Percentiles rank a stretch among this genome's conserved stretches.
phyloP scores from a whole-genome alignment of 2,888 invertebrate genomes.

The Tipula helvola region DNA sequence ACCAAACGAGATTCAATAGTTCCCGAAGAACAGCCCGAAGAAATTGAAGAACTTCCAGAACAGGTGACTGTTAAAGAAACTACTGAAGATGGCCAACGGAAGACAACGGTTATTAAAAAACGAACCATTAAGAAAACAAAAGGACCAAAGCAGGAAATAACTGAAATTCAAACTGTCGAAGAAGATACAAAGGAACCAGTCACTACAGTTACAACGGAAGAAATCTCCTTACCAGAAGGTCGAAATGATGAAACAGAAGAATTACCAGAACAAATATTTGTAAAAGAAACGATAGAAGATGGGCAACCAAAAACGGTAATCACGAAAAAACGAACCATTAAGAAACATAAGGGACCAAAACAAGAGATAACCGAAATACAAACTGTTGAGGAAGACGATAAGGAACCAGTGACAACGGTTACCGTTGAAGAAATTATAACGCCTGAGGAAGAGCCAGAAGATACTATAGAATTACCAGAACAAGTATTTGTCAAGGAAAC shows the following conservation, averaged over 20 bases:
- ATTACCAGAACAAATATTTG: constrained; percentile 19
- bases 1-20: constrained; percentile 23
- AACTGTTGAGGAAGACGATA: constrained; percentile 34
- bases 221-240: constrained; percentile 19
- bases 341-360: constrained; percentile 33
- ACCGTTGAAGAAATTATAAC: constrained; percentile 21
- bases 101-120: constrained; percentile 33
- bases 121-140: constrained; percentile 37
- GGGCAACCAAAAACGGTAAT: constrained; percentile 31
- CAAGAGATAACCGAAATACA: constrained; percentile 35
- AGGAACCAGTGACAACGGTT: constrained; percentile 32
- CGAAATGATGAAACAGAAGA: constrained; percentile 21
- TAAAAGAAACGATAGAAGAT: constrained; percentile 33
- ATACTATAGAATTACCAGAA: constrained; percentile 26
- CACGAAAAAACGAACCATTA: constrained; percentile 37
- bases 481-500: constrained; percentile 35
- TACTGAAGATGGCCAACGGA: constrained; percentile 31
- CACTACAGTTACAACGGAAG: constrained; percentile 27
- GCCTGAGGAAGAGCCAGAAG: constrained; percentile 24
- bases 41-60: constrained; percentile 20
- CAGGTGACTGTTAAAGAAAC: constrained; percentile 28
- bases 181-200: constrained; percentile 36
- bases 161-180: constrained; percentile 32
- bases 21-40: constrained; percentile 9
- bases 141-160: constrained; percentile 32